These are phyloP conservation scores for Sitta carolinensis DNA, from an alignment of 2,797 vertebrate genomes.

Conservation along the genomic window DNA sequence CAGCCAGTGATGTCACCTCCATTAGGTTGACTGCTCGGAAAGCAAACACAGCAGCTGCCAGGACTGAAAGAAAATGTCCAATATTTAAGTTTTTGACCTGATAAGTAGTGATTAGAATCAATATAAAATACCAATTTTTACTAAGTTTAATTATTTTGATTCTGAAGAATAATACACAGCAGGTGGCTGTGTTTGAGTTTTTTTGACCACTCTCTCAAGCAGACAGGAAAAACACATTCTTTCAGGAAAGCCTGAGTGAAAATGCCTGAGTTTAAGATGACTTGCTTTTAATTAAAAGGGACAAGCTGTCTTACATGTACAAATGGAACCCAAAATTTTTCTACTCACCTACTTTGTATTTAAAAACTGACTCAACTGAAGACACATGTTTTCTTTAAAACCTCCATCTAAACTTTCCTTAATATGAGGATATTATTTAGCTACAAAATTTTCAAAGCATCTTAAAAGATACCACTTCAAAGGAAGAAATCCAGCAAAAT, in stretches of 20 bases:
- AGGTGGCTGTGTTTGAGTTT: neutral
- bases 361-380: neutral
- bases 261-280: neutral
- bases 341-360: neutral
- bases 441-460: neutral
- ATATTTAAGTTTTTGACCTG: constrained; percentile 54
- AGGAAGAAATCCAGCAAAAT: neutral
- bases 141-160: neutral
- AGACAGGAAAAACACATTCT: neutral
- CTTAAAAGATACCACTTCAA: neutral
- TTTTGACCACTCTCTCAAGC: neutral
- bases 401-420: neutral
- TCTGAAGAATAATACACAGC: neutral
- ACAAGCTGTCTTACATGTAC: neutral
- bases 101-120: constrained; percentile 10
- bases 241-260: neutral
- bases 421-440: neutral
- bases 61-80: constrained; percentile 83
- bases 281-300: neutral
- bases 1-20: constrained; percentile 97
- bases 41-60: constrained; percentile 96
- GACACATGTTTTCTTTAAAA: neutral
- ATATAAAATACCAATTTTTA: neutral
- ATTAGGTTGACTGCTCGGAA: constrained; percentile 99
- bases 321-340: neutral